Evolutionary conservation across 2,113 vertebrate species (phyloP).

Genomic region (Ramphastos sulfuratus): DNA sequence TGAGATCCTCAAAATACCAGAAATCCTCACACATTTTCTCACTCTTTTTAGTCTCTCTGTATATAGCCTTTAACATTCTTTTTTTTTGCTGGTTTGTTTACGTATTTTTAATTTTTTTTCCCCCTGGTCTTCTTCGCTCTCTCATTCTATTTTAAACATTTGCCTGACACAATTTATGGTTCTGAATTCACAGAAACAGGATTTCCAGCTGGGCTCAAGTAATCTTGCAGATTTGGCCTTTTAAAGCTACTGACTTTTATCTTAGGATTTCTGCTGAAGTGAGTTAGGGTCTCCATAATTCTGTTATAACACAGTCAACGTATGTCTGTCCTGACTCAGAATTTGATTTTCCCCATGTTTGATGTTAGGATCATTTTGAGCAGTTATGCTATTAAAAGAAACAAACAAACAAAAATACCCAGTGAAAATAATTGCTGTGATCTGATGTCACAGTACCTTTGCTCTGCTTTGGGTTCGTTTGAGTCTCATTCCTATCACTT

Average conservation of each 20-base stretch:
- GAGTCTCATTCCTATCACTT: neutral
- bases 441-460: neutral
- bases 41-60: too few species aligned
- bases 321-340: neutral
- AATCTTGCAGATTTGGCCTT: neutral
- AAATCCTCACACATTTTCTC: neutral
- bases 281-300: neutral
- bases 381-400: conserved; percentile 26
- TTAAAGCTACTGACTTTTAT: conserved; percentile 12
- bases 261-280: conserved; percentile 11
- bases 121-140: too few species aligned
- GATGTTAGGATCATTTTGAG: neutral
- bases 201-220: conserved; percentile 7
- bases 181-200: neutral
- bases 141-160: neutral
- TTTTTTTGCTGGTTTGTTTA: too few species aligned
- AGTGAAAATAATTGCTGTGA: neutral
- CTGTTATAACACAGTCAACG: neutral
- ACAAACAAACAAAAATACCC: neutral
- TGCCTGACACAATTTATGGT: neutral
- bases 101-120: too few species aligned
- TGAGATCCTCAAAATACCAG: neutral
- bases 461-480: neutral
- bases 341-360: conserved; percentile 3
- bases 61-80: neutral